Evolutionary conservation across 1,140 invertebrate species (phyloP).

Genomic region (Protaetia brevitarsis): DNA sequence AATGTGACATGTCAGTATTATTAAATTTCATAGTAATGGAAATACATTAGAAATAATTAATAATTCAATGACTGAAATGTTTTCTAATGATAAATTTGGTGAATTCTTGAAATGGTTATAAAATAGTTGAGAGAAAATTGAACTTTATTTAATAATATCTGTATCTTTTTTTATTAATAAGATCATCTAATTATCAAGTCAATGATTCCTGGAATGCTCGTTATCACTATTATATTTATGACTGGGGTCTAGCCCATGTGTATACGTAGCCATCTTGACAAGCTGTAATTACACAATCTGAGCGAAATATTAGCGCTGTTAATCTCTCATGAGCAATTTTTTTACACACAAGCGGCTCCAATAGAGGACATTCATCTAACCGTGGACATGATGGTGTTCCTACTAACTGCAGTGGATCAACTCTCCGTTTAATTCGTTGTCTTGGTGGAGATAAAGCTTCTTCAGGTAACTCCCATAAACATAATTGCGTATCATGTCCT

Average conservation of each 20-base stretch:
- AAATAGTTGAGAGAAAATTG: too few species aligned
- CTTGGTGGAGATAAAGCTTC: slow-evolving; percentile 67
- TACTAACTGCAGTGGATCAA: slow-evolving; percentile 80
- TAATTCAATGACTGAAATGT: too few species aligned
- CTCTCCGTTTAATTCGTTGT: slow-evolving; percentile 41
- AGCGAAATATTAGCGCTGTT: slow-evolving; percentile 89
- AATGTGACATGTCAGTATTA: too few species aligned
- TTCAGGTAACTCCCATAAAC: slow-evolving; percentile 97
- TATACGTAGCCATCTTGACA: slow-evolving; percentile 98
- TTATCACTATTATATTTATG: too few species aligned
- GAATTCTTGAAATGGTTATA: too few species aligned
- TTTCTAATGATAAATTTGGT: too few species aligned
- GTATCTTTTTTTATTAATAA: too few species aligned
- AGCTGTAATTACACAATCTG: slow-evolving; percentile 95
- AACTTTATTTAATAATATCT: too few species aligned
- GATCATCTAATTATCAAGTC: too few species aligned
- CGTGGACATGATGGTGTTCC: slow-evolving; percentile 89
- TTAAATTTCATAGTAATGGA: too few species aligned
- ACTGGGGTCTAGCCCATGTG: slow-evolving; percentile 91
- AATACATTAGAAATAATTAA: too few species aligned
- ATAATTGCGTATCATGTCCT: slow-evolving; percentile 96
- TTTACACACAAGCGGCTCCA: slow-evolving; percentile 96
- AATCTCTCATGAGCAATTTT: slow-evolving; percentile 96
- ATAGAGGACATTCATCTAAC: slow-evolving; percentile 91
- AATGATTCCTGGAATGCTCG: too few species aligned